Percentiles rank a stretch among this genome's conserved stretches.
Evolutionary conservation across 2,888 invertebrate genomes (phyloP).

Genomic region (Aphelenchoides bicaudatus): DNA sequence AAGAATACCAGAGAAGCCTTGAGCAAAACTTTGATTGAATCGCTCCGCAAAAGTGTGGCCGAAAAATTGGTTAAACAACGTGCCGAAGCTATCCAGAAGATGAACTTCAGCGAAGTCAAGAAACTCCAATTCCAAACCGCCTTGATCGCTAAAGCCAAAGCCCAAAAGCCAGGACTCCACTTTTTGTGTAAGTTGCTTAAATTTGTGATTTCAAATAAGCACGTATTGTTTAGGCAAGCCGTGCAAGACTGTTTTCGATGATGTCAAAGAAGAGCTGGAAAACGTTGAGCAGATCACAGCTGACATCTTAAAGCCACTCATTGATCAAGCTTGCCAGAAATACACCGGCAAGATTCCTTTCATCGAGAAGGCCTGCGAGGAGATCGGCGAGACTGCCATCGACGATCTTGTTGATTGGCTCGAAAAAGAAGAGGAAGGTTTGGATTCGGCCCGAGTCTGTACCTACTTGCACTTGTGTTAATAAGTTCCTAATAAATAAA

Average conservation of each 20-base stretch:
- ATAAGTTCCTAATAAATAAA: not conserved
- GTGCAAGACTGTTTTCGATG: slow-evolving; percentile 7
- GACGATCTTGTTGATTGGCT: slow-evolving; percentile 19
- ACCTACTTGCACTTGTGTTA: slow-evolving; percentile 16
- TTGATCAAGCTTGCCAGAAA: not conserved
- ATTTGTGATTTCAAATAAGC: too few species aligned
- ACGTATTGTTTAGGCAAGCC: too few species aligned
- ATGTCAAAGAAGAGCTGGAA: not conserved
- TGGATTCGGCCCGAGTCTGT: slow-evolving; percentile 11
- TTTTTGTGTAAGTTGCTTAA: too few species aligned
- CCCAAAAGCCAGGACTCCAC: not conserved
- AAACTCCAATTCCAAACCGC: not conserved
- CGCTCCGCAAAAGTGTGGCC: too few species aligned
- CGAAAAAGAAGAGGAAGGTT: not conserved
- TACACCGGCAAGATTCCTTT: not conserved
- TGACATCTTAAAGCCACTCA: not conserved
- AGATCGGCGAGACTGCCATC: slow-evolving; percentile 18
- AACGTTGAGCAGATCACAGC: not conserved
- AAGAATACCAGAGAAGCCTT: too few species aligned
- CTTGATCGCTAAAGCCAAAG: not conserved
- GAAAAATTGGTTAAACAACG: too few species aligned
- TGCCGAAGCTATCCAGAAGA: not conserved
- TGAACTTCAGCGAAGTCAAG: not conserved
- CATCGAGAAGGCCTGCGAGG: not conserved
- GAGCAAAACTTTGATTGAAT: too few species aligned